phyloP scores from a whole-genome alignment of 2,888 invertebrate species.

The Hydroisotoma schaefferi region DNA sequence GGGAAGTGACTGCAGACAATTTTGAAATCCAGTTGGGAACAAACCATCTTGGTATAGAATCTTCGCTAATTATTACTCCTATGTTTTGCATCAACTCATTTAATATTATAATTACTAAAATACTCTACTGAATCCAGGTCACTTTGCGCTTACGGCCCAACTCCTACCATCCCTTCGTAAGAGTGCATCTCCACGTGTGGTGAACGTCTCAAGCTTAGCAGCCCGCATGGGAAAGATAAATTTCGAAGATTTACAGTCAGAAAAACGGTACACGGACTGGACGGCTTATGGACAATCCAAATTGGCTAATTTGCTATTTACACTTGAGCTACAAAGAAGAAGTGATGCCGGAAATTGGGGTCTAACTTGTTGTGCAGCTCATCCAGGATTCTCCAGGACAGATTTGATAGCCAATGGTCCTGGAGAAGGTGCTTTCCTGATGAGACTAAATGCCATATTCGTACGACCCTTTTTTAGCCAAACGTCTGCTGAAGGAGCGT shows the following conservation, averaged over 20 bases:
- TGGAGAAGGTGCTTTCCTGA: not conserved
- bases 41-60: too few relatives aligned
- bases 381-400: conserved; percentile 2
- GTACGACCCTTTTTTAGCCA: conserved; percentile 3
- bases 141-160: conserved; percentile 17
- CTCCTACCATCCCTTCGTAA: conserved; percentile 8
- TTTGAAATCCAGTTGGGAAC: conserved; percentile 14
- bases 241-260: conserved; percentile 6
- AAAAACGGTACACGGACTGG: not conserved
- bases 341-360: conserved; percentile 14
- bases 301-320: conserved; percentile 13
- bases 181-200: conserved; percentile 1
- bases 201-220: conserved; percentile 5
- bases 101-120: too few relatives aligned
- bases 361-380: conserved; percentile 1
- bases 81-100: too few relatives aligned
- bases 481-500: conserved; percentile 11
- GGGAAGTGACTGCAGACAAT: conserved; percentile 2
- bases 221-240: not conserved
- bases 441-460: not conserved
- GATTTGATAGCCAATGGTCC: conserved; percentile 11
- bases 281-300: conserved; percentile 7
- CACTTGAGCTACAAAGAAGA: conserved; percentile 12
- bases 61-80: too few relatives aligned
- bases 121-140: too few relatives aligned